phyloP scores from a whole-genome alignment of 2,113 vertebrate species.

The Amia ocellicauda region DNA sequence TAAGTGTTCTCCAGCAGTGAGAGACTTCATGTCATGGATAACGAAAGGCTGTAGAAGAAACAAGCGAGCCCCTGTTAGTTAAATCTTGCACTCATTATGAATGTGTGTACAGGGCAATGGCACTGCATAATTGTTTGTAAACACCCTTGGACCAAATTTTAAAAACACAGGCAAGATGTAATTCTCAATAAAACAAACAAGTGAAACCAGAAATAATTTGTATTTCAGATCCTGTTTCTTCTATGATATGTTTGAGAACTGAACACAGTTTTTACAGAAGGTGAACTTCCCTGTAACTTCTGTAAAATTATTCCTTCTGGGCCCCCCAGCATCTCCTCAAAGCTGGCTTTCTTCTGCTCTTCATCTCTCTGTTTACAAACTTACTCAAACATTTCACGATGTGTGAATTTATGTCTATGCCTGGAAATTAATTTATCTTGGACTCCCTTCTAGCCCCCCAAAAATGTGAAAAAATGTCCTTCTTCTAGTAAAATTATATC shows the following conservation, averaged over 20 bases:
- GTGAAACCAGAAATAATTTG: no score
- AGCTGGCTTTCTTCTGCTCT: conserved; percentile 24
- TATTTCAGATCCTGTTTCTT: no score
- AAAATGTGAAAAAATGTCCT: neutral
- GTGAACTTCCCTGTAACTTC: conserved; percentile 11
- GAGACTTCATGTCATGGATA: conserved; percentile 96
- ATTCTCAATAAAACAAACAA: no score
- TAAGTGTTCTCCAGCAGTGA: conserved; percentile 92
- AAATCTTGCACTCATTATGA: no score
- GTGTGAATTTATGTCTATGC: conserved; percentile 6
- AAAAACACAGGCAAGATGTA: neutral
- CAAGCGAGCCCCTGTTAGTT: neutral
- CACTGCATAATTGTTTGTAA: conserved; percentile 2
- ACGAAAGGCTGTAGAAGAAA: conserved; percentile 80
- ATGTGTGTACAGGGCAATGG: no score
- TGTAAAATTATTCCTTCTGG: conserved; percentile 22
- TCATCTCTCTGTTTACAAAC: conserved; percentile 23
- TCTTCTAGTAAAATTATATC: conserved; percentile 20
- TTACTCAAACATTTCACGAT: conserved; percentile 13
- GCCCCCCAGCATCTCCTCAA: conserved; percentile 2
- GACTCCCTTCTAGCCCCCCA: conserved; percentile 11
- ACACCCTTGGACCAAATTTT: conserved; percentile 3
- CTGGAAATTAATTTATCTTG: conserved; percentile 22
- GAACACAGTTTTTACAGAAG: no score
- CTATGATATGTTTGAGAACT: no score